Base-by-base conservation (phyloP, 2,113 vertebrate species). In the Dromas ardeola region DNA sequence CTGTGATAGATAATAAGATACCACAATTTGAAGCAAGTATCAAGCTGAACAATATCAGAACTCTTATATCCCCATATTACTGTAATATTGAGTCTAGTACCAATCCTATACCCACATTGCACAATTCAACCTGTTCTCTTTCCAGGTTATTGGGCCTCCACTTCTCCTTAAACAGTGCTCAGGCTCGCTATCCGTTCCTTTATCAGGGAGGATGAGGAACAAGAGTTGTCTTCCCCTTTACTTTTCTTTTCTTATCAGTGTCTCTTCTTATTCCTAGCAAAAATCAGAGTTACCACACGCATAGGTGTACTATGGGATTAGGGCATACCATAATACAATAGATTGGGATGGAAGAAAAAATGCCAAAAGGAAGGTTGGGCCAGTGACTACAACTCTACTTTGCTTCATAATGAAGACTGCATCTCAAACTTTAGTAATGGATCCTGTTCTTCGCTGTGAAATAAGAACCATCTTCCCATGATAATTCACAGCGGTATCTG, bases 231-330 rank as follows among this genome's bases (percentile, higher is more conserved):
- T 47, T 34, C 13, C 22, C 30, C n/a, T 77, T 42, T 15, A 40
- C 26, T 34, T 20, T 55, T 56, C 40, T 73, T 78, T 52, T 55
- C 47, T 29, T n/a, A 85, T 26, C 17, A 49, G 29, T 5, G 17
- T 36, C 13, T 30, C 36, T 42, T 50, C 50, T 83, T 55, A 47
- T 5, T 15, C 25, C 22, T 32, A 6, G 15, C 34, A 73, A 80
- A 90, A 69, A 55, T 11, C 36, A 69, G 40, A 40, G n/a, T 2
- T 83, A 38, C 27, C 36, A 38, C 16, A 13, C 7, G 17, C 27
- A n/a, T 1, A 47, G 15, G 16, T 3, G 0, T 27, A 12, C 27
- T 43, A 10, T 8, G 2, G 7, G 36, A 69, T 45, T 32, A 40
- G 11, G 34, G 29, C 38, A 42, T 17, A 27, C 18, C 5, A 5